These are phyloP conservation scores for Lasioglossum leucozonium DNA, from an alignment of 2,888 invertebrate genomes.

Conservation along the genomic window DNA sequence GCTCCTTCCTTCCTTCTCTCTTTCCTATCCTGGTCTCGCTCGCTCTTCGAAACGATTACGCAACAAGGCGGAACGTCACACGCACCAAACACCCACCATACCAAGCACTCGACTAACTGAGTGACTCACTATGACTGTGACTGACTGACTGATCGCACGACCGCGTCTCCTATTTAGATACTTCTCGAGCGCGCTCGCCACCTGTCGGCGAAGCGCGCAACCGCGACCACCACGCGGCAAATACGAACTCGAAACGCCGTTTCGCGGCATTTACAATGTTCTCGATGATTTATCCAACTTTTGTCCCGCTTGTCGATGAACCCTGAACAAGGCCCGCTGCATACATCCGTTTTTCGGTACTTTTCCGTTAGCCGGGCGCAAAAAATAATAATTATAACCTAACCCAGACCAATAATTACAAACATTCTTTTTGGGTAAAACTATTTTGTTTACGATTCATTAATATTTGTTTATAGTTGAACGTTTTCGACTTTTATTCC, in stretches of 20 bases:
- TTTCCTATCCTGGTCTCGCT: slow-evolving; percentile 17
- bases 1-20: slow-evolving; percentile 6
- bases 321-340: no score
- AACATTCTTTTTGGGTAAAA: no score
- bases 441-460: no score
- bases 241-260: slow-evolving; percentile 18
- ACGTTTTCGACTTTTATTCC: no score
- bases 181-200: neutral
- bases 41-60: slow-evolving; percentile 59
- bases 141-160: neutral
- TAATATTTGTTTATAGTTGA: no score
- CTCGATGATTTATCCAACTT: neutral
- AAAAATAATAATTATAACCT: no score
- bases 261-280: neutral
- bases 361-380: no score
- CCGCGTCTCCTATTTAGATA: no score
- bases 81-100: slow-evolving; percentile 67
- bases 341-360: no score
- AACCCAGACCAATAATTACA: no score
- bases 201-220: neutral
- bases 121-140: neutral
- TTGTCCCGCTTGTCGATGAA: neutral
- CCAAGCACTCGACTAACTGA: slow-evolving; percentile 42
- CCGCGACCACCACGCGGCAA: slow-evolving; percentile 8
- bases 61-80: slow-evolving; percentile 56